Percentiles rank a stretch among this genome's conserved stretches.
These are phyloP conservation scores for Crocodylus rhombifer DNA, from an alignment of 2,797 vertebrate genomes.

Conservation along the genomic window DNA sequence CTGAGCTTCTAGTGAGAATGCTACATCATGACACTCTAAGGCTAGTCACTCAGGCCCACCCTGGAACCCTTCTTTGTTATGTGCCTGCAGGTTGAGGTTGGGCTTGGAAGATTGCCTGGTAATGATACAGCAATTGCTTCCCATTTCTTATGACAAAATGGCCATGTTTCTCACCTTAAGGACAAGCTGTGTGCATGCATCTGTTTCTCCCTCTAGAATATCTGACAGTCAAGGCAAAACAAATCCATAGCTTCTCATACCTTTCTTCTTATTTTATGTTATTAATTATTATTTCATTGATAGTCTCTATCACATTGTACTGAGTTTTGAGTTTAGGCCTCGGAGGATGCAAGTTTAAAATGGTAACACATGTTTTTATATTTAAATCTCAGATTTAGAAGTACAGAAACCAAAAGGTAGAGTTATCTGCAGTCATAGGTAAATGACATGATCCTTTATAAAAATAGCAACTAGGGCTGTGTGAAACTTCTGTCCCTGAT, in stretches of 20 bases:
- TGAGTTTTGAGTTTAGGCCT: not conserved
- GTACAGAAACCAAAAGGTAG: not conserved
- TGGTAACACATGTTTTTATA: constrained; percentile 1
- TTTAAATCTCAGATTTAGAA: constrained; percentile 2
- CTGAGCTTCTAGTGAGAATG: not conserved
- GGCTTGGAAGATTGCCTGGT: not conserved
- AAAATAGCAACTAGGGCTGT: too few relatives aligned
- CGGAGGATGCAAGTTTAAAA: not conserved
- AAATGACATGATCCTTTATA: not conserved
- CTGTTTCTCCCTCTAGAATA: not conserved
- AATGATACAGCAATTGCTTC: not conserved
- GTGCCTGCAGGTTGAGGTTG: not conserved
- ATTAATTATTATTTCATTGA: not conserved
- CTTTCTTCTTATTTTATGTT: not conserved
- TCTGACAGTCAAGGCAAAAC: not conserved
- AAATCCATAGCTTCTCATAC: not conserved
- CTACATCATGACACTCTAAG: not conserved
- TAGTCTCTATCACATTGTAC: not conserved
- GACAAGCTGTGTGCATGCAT: not conserved
- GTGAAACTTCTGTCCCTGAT: too few relatives aligned
- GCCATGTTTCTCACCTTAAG: accelerated
- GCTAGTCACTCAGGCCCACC: not conserved
- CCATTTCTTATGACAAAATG: not conserved
- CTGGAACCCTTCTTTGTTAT: not conserved
- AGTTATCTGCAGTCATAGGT: not conserved